phyloP scores from a whole-genome alignment of 1,140 invertebrate species.

The Trinorchestia longiramus region DNA sequence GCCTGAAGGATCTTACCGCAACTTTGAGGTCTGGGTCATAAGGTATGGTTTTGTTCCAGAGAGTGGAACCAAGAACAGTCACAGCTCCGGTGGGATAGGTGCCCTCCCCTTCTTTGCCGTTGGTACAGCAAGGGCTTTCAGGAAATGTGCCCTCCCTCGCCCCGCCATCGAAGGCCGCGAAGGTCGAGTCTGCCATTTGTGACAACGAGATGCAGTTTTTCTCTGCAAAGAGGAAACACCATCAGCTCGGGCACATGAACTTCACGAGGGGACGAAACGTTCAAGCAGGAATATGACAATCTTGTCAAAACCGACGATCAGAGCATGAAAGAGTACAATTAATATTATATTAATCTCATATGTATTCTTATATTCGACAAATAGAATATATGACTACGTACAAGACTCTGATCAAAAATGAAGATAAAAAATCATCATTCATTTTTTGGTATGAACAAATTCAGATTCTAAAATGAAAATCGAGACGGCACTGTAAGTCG shows the following conservation, averaged over 20 bases:
- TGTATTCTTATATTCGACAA: too few species aligned
- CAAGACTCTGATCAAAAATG: too few species aligned
- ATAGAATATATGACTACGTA: too few species aligned
- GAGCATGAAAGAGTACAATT: too few species aligned
- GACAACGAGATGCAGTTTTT: neutral
- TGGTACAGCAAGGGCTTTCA: conserved; percentile 94
- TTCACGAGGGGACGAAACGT: too few species aligned
- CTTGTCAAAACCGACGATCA: too few species aligned
- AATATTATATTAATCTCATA: too few species aligned
- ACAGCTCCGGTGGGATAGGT: neutral
- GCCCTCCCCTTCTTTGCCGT: neutral
- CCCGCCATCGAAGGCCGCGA: neutral
- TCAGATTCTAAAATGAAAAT: too few species aligned
- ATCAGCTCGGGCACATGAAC: neutral
- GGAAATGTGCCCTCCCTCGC: conserved; percentile 82
- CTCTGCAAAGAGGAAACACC: neutral
- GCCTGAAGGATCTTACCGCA: neutral
- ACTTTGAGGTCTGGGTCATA: conserved; percentile 95
- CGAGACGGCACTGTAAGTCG: too few species aligned
- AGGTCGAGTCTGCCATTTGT: neutral
- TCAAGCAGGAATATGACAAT: too few species aligned
- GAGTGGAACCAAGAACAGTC: conserved; percentile 91
- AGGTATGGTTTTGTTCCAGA: conserved; percentile 92
- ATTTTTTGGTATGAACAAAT: too few species aligned
- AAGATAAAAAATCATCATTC: too few species aligned